A percentile compares a stretch with the other conserved stretches of the same genome.
These are phyloP conservation scores for Oncorhynchus mykiss DNA, from an alignment of 2,113 vertebrate genomes.

Conservation along the genomic window DNA sequence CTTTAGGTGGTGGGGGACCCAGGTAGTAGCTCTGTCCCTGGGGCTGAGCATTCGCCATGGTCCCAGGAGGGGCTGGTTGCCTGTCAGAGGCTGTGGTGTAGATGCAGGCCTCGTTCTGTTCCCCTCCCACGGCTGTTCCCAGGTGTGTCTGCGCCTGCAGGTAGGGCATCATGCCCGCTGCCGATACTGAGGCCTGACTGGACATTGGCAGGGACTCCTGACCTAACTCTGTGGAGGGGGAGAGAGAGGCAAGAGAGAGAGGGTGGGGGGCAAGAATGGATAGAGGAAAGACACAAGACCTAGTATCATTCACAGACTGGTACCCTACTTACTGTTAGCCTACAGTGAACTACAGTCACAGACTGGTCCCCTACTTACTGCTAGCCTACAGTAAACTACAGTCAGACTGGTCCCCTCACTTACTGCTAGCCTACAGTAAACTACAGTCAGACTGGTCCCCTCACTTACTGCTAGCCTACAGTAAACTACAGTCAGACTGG, in stretches of 20 bases:
- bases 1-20: slow-evolving; percentile 67
- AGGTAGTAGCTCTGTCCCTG: slow-evolving; percentile 74
- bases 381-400: too few species aligned
- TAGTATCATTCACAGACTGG: too few species aligned
- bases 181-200: slow-evolving; percentile 65
- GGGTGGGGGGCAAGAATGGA: neutral
- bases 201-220: slow-evolving; percentile 71
- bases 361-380: too few species aligned
- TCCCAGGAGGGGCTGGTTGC: slow-evolving; percentile 66
- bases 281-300: neutral
- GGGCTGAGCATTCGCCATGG: slow-evolving; percentile 56
- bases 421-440: too few species aligned
- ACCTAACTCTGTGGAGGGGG: slow-evolving; percentile 58
- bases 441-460: too few species aligned
- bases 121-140: slow-evolving; percentile 56
- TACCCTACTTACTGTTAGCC: too few species aligned
- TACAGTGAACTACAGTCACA: too few species aligned
- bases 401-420: too few species aligned
- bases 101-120: slow-evolving; percentile 56
- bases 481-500: too few species aligned
- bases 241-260: neutral
- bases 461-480: too few species aligned
- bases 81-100: slow-evolving; percentile 69
- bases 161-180: slow-evolving; percentile 79
- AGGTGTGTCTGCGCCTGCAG: slow-evolving; percentile 73